These are phyloP conservation scores for Nomia melanderi DNA, from an alignment of 1,140 invertebrate genomes.

Conservation along the genomic window DNA sequence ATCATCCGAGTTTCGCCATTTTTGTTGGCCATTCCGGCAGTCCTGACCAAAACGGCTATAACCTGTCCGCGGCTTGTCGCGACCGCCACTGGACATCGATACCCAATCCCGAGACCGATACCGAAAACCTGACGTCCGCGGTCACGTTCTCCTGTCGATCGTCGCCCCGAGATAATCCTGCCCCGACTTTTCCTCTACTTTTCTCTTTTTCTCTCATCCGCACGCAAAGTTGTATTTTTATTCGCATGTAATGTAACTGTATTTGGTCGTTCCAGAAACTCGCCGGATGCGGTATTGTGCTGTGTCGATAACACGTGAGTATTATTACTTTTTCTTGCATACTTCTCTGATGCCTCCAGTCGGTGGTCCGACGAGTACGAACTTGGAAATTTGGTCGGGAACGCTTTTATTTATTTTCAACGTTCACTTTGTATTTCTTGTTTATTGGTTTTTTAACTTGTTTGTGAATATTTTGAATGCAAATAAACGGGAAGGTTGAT, in stretches of 20 bases:
- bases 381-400: neutral
- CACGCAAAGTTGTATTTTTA: neutral
- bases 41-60: conserved; percentile 30
- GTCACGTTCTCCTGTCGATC: neutral
- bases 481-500: no score
- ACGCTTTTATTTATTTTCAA: no score
- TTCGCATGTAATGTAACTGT: neutral
- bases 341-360: neutral
- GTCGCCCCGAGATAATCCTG: neutral
- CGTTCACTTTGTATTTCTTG: no score
- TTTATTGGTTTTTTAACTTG: no score
- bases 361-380: neutral
- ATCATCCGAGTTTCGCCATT: conserved; percentile 41
- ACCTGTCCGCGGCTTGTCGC: neutral
- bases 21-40: conserved; percentile 40
- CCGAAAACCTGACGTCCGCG: neutral
- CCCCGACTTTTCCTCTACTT: neutral
- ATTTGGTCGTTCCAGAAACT: neutral
- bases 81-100: conserved; percentile 24
- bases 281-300: neutral
- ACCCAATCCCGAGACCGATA: neutral
- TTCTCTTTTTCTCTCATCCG: neutral
- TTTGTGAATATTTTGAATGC: no score
- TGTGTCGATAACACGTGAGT: conserved; percentile 16
- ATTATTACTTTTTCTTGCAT: neutral